Evolutionary conservation across 2,888 invertebrate genomes (phyloP).

Genomic region (Hypolimnas misippus): DNA sequence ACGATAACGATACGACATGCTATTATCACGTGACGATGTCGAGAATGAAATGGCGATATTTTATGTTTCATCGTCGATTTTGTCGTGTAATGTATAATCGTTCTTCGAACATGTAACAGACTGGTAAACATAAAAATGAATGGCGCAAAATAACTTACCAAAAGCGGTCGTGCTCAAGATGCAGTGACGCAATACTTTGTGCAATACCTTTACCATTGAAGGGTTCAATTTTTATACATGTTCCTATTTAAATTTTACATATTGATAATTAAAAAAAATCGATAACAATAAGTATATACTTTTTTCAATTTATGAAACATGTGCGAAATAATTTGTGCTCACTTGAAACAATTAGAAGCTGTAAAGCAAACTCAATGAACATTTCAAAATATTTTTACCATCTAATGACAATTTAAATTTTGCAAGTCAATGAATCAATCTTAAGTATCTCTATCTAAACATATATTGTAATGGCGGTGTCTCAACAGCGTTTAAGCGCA

Average conservation of each 20-base stretch:
- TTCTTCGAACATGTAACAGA: constrained; percentile 32
- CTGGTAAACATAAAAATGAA: constrained; percentile 45
- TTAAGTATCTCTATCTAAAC: not conserved
- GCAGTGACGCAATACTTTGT: constrained; percentile 37
- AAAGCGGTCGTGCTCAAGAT: constrained; percentile 46
- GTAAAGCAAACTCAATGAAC: not conserved
- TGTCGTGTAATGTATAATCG: constrained; percentile 19
- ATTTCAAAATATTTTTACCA: not conserved
- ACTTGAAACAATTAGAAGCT: not conserved
- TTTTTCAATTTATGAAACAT: not conserved
- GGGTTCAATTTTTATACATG: not conserved
- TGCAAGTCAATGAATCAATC: not conserved
- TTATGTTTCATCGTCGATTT: not conserved
- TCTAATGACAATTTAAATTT: not conserved
- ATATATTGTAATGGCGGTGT: constrained; percentile 2
- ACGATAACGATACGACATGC: not conserved
- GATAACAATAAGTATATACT: not conserved
- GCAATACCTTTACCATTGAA: constrained; percentile 27
- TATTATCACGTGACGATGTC: not conserved
- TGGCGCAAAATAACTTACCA: constrained; percentile 64
- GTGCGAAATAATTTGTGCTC: constrained; percentile 3
- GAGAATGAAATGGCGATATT: constrained; percentile 9
- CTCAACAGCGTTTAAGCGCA: not conserved
- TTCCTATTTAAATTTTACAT: not conserved
- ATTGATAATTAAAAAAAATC: not conserved